Base-by-base conservation (phyloP, 1,140 invertebrate species). In the Drosophila kohkoa region DNA sequence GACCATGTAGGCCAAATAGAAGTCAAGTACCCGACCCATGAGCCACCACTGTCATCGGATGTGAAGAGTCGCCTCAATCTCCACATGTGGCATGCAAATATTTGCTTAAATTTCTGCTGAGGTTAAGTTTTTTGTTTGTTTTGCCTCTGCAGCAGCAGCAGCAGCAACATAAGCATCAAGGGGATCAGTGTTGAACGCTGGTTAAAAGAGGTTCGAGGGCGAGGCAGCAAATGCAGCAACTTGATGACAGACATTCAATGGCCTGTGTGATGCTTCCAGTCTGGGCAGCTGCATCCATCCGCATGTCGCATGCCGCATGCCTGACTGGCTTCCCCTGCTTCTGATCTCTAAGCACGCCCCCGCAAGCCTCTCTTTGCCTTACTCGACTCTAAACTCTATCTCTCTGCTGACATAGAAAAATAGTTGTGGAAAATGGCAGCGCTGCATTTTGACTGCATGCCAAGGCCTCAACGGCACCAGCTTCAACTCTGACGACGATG, bases 61-160 rank as follows among this genome's bases (percentile, higher is more conserved):
- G 41, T 51, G 66, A 70, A 69, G 72, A 75, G 72, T 75, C 48
- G 72, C 72, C 72, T 75, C 74, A 76, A 65, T 72, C 74, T 76
- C 55, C 60, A 76, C 68, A 76, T 74, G 75, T 74, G 70, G 75
- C 51, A 75, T 77, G 86, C 86, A 89, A 89, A 89, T 89, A 89
- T 89, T 89, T 89, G 85, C 86, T 85, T 90, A 89, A 89, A 89
- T 89, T 89, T 89, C 81, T 89, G 85, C 85, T 89, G 85, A 89
- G 85, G 86, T 89, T 89, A 89, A 89, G 81, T 87, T 85, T 89
- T 79, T 81, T 89, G 81, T 89, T 89, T 89, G 75, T 67, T 77
- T 77, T 77, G 62, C 70, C 74, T 77, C 60, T 75, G 72, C 76
- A 35, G 8, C 51, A 58, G 20, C 49, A 41, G 48, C 49, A 57